Evolutionary conservation across 37 sponge, comb jelly and placozoan genomes (phyloP).

Genomic region (Beroe ovata): DNA sequence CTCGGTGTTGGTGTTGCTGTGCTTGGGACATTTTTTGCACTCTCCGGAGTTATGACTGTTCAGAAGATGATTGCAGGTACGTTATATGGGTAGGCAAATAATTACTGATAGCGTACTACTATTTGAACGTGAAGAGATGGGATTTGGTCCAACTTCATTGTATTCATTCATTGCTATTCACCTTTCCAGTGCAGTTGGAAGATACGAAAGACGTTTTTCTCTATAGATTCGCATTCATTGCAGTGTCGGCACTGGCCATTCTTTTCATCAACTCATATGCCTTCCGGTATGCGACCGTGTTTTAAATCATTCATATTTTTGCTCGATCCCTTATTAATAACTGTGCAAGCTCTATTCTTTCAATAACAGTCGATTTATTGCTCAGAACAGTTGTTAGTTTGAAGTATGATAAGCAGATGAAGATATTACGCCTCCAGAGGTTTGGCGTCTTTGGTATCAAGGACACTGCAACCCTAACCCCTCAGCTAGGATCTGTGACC

Average conservation of each 20-base stretch:
- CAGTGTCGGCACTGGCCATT: background rate
- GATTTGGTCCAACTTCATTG: no score
- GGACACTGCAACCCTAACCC: background rate
- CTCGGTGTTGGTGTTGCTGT: background rate
- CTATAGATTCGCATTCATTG: background rate
- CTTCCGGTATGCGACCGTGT: background rate
- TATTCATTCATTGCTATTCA: background rate
- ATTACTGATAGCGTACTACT: no score
- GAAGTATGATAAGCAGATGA: background rate
- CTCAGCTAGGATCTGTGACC: background rate
- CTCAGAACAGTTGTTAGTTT: background rate
- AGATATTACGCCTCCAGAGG: background rate
- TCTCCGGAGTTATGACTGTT: background rate
- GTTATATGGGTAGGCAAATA: no score
- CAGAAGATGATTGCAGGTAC: background rate
- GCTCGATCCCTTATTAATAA: no score
- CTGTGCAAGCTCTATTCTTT: no score
- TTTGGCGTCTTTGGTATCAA: conserved; percentile 9
- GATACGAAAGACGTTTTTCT: background rate
- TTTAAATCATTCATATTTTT: no score
- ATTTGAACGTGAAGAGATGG: no score
- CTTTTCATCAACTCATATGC: background rate
- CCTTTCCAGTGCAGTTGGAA: background rate
- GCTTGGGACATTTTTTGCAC: background rate
- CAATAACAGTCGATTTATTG: no score